These are phyloP conservation scores for Myrmophylax atrothorax DNA, from an alignment of 2,113 vertebrate genomes.

Conservation along the genomic window DNA sequence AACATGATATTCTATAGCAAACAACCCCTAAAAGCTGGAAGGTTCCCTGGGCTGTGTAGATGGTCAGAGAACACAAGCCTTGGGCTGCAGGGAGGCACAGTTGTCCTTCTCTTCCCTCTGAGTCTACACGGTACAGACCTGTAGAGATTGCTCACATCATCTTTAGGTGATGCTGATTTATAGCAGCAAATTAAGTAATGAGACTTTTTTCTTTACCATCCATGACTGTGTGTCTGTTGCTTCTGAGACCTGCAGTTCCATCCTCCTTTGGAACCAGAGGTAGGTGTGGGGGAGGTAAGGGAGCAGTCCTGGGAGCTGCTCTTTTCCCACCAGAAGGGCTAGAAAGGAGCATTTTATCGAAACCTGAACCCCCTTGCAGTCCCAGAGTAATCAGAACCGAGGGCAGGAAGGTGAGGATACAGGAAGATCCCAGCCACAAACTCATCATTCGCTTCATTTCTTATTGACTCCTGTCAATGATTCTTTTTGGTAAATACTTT, in stretches of 20 bases:
- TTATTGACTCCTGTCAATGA: not conserved
- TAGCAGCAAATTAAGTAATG: not conserved
- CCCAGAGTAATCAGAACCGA: not conserved
- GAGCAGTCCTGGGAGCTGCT: not conserved
- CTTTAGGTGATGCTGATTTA: not conserved
- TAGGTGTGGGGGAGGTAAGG: too few relatives aligned
- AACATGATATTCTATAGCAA: rapidly evolving
- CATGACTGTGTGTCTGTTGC: not conserved
- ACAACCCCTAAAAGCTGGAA: not conserved
- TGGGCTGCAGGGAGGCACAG: rapidly evolving
- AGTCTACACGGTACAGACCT: not conserved
- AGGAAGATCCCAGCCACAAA: not conserved
- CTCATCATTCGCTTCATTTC: not conserved
- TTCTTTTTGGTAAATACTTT: not conserved
- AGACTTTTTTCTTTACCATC: not conserved
- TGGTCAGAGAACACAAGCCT: rapidly evolving
- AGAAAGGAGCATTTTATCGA: not conserved
- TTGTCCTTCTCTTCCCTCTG: not conserved
- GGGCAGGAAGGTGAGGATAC: not conserved
- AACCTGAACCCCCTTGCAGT: not conserved
- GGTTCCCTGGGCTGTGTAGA: rapidly evolving
- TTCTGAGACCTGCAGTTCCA: not conserved
- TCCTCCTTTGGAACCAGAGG: not conserved
- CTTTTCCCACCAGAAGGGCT: not conserved
- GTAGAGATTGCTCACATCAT: not conserved